These are phyloP conservation scores for Microplitis mediator DNA, from an alignment of 1,140 invertebrate genomes.

Conservation along the genomic window DNA sequence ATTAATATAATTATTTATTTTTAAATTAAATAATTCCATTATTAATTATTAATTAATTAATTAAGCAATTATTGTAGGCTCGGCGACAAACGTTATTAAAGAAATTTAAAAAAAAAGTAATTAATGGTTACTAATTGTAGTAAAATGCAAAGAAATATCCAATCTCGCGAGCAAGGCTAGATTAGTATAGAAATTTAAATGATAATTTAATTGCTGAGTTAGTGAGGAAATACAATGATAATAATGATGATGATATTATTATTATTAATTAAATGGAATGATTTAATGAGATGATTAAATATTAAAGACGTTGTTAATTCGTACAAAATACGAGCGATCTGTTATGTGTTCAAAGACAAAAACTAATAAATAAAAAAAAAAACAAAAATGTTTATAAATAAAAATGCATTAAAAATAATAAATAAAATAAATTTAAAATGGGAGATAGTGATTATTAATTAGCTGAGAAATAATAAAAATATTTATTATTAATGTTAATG, in stretches of 20 bases:
- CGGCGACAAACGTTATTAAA: not conserved
- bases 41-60: not conserved
- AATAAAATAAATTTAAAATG: constrained; percentile 33
- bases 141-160: constrained; percentile 10
- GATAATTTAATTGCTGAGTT: not conserved
- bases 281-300: not conserved
- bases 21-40: not conserved
- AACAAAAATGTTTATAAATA: constrained; percentile 36
- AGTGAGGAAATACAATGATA: constrained; percentile 9
- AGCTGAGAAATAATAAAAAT: too few species aligned
- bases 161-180: constrained; percentile 25
- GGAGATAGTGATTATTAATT: constrained; percentile 32
- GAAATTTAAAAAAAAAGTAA: not conserved
- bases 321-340: constrained; percentile 59
- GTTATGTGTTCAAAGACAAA: constrained; percentile 59
- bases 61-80: constrained; percentile 9
- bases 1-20: too few species aligned
- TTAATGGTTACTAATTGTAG: constrained; percentile 3
- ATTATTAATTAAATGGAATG: not conserved
- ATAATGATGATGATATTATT: constrained; percentile 30
- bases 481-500: too few species aligned
- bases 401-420: constrained; percentile 30
- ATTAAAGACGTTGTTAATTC: constrained; percentile 46
- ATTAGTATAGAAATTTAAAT: constrained; percentile 13
- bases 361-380: constrained; percentile 41